phyloP scores from a whole-genome alignment of 1,140 invertebrate species.

The Meloidogyne exigua region DNA sequence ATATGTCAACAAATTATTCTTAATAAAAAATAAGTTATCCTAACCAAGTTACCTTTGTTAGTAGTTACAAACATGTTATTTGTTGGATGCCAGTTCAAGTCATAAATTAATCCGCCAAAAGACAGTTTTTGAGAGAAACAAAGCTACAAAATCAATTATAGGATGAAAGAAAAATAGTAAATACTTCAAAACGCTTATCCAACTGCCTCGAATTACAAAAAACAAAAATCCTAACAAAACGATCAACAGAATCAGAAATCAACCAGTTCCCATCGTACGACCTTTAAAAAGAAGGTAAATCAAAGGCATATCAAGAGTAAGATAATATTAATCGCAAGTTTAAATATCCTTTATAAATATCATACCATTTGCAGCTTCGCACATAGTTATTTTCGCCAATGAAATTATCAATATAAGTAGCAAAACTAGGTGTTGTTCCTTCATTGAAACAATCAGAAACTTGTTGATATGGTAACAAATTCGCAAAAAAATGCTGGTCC shows the following conservation, averaged over 20 bases:
- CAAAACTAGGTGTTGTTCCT: conserved; percentile 35
- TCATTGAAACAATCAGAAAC: conserved; percentile 24
- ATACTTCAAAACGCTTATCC: neutral
- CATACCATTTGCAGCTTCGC: conserved; percentile 37
- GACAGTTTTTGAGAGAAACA: conserved; percentile 16
- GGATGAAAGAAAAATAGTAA: neutral
- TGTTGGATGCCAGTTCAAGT: conserved; percentile 32
- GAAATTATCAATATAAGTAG: conserved; percentile 15
- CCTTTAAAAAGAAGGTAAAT: conserved; percentile 10
- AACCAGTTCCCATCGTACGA: conserved; percentile 39
- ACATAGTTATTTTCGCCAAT: conserved; percentile 38
- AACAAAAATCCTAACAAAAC: conserved; percentile 37
- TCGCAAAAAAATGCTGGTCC: neutral
- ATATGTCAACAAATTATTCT: too few species aligned
- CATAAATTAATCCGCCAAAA: conserved; percentile 39
- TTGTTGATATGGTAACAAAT: conserved; percentile 18
- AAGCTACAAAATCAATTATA: conserved; percentile 25
- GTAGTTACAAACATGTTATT: conserved; percentile 35
- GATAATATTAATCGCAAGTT: too few species aligned
- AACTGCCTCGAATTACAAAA: neutral
- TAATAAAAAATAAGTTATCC: too few species aligned
- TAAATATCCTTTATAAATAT: neutral
- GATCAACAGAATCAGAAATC: conserved; percentile 42
- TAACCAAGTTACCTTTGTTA: conserved; percentile 5
- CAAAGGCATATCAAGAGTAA: too few species aligned